Evolutionary conservation across 2,888 invertebrate species (phyloP).

Genomic region (Polymixis lichenea): DNA sequence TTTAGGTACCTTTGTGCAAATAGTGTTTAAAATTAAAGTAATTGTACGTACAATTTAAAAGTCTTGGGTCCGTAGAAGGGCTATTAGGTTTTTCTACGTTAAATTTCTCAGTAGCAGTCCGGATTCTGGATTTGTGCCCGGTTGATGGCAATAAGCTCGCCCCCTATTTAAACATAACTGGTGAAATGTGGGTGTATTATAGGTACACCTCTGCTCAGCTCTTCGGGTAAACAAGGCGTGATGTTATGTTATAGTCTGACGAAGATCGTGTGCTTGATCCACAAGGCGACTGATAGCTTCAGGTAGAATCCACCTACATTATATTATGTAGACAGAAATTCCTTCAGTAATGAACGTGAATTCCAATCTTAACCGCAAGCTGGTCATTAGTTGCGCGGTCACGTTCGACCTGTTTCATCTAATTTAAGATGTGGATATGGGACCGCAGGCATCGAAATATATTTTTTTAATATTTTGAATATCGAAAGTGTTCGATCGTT

Average conservation of each 20-base stretch:
- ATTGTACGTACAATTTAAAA: too few species aligned
- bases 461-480: not conserved
- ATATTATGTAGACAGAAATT: constrained; percentile 13
- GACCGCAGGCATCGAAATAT: not conserved
- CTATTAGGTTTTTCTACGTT: too few species aligned
- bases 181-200: too few species aligned
- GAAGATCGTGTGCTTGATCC: not conserved
- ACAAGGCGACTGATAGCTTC: not conserved
- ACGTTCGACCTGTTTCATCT: constrained; percentile 25
- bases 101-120: too few species aligned
- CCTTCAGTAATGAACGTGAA: constrained; percentile 19
- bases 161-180: too few species aligned
- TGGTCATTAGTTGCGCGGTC: constrained; percentile 19
- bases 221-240: too few species aligned
- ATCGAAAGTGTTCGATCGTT: not conserved
- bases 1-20: too few species aligned
- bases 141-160: too few species aligned
- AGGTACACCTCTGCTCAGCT: too few species aligned
- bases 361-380: constrained; percentile 13
- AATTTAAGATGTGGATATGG: constrained; percentile 6
- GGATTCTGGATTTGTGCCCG: too few species aligned
- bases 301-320: constrained; percentile 1
- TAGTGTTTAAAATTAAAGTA: too few species aligned
- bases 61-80: not conserved
- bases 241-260: not conserved